Conservation (phyloP, 2,888 invertebrate genomes). For the Cremastinae sp. region DNA sequence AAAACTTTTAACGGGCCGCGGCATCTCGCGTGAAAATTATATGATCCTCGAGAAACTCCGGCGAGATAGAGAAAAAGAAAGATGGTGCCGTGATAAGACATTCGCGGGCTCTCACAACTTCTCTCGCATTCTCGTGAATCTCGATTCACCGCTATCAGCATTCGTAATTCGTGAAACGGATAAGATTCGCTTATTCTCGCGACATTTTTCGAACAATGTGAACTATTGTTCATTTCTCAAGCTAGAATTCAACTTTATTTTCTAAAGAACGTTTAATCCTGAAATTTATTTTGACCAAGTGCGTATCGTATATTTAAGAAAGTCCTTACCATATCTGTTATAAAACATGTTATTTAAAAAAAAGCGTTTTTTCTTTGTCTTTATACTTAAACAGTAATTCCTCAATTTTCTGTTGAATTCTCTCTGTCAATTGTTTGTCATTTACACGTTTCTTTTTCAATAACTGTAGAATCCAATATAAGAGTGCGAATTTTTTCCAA, state of each 20-base stretch:
- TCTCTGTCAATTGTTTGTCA: no score
- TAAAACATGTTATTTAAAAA: no score
- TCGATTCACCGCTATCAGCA: conserved; percentile 47
- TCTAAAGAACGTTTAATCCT: neutral
- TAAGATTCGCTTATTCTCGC: conserved; percentile 47
- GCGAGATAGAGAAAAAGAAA: conserved; percentile 46
- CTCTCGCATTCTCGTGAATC: conserved; percentile 52
- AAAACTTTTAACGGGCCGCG: conserved; percentile 52
- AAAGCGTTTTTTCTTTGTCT: no score
- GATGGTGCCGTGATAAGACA: conserved; percentile 57
- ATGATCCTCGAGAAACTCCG: conserved; percentile 63
- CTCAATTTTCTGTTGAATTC: no score
- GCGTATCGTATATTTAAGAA: no score
- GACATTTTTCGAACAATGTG: conserved; percentile 45
- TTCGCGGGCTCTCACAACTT: conserved; percentile 53
- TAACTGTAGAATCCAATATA: no score
- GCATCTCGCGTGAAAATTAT: conserved; percentile 65
- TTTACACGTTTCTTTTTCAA: no score
- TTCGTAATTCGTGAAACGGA: conserved; percentile 45
- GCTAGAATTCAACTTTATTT: neutral
- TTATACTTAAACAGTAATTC: no score
- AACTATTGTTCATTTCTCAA: conserved; percentile 19
- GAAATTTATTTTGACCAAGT: no score
- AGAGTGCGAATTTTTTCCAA: no score
- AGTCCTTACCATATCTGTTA: no score